Conservation (phyloP, 1,140 invertebrate species). For the Lineus longissimus region DNA sequence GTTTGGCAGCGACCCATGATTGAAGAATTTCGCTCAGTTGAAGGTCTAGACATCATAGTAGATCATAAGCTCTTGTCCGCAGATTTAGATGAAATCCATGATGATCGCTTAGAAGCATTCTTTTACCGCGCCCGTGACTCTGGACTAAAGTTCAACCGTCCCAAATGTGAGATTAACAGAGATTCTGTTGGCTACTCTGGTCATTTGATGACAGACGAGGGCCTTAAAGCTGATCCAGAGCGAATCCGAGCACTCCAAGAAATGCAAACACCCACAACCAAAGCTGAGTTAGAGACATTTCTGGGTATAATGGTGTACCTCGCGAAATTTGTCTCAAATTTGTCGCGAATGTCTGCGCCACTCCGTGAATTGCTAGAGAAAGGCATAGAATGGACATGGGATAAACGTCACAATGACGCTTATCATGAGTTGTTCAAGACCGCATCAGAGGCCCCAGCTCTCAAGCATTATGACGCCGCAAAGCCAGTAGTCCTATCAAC, state of each 20-base stretch:
- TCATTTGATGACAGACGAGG: slow-evolving; percentile 35
- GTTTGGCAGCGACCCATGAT: too few species aligned
- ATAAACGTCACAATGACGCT: slow-evolving; percentile 8
- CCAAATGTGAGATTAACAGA: slow-evolving; percentile 27
- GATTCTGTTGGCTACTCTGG: background rate
- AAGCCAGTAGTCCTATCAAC: slow-evolving; percentile 10
- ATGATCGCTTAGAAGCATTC: slow-evolving; percentile 22
- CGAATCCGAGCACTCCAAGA: slow-evolving; percentile 36
- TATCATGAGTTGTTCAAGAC: slow-evolving; percentile 17
- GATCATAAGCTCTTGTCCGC: too few species aligned
- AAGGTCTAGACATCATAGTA: too few species aligned
- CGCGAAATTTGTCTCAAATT: slow-evolving; percentile 15
- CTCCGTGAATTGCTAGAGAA: slow-evolving; percentile 19
- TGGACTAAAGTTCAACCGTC: slow-evolving; percentile 44
- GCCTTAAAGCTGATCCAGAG: slow-evolving; percentile 38
- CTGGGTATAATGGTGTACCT: slow-evolving; percentile 1
- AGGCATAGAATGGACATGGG: slow-evolving; percentile 19
- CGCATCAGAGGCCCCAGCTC: slow-evolving; percentile 8
- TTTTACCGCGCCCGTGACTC: slow-evolving; percentile 35
- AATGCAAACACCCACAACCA: slow-evolving; percentile 3
- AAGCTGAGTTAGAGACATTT: background rate
- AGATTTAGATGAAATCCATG: too few species aligned
- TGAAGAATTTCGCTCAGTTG: too few species aligned
- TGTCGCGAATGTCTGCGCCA: slow-evolving; percentile 17
- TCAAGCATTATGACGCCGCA: slow-evolving; percentile 19